Percentiles rank a stretch among this genome's conserved stretches.
Evolutionary conservation across 2,113 vertebrate genomes (phyloP).

Genomic region (Dasyornis broadbenti): DNA sequence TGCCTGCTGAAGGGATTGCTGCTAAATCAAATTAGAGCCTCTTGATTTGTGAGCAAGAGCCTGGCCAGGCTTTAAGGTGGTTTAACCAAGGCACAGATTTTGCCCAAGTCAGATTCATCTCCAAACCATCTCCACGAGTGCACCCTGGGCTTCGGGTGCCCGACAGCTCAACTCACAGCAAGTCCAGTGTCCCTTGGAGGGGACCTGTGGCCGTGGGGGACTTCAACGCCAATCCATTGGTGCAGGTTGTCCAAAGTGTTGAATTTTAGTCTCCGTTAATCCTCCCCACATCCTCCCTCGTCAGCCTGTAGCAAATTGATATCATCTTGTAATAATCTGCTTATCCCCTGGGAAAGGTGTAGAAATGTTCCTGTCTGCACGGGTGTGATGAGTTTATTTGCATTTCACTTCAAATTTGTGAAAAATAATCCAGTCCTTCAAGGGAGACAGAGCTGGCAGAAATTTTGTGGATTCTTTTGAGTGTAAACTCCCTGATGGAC

Average conservation of each 20-base stretch:
- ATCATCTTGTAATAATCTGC: not conserved
- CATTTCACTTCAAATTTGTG: not conserved
- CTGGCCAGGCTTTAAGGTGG: not conserved
- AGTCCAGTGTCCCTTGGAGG: not conserved
- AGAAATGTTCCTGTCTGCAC: not conserved
- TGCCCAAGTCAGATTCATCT: not conserved
- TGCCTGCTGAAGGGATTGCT: slow-evolving; percentile 30
- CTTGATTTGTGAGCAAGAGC: not conserved
- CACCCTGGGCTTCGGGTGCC: not conserved
- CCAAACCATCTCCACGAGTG: not conserved
- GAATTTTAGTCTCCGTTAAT: not conserved
- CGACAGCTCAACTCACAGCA: not conserved
- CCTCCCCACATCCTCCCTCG: not conserved
- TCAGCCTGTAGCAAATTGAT: not conserved
- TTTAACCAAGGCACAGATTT: not conserved
- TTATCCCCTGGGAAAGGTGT: not conserved
- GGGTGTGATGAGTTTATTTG: not conserved
- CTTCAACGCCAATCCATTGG: not conserved
- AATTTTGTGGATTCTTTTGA: not conserved
- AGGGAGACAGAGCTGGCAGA: not conserved
- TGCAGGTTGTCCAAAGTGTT: not conserved
- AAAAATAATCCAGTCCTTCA: not conserved
- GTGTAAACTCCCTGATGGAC: not conserved
- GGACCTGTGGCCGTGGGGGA: not conserved
- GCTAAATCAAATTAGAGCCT: not conserved